Percentiles rank a stretch among this genome's conserved stretches.
phyloP scores from a whole-genome alignment of 2,888 invertebrate genomes.

The Amiota communis region DNA sequence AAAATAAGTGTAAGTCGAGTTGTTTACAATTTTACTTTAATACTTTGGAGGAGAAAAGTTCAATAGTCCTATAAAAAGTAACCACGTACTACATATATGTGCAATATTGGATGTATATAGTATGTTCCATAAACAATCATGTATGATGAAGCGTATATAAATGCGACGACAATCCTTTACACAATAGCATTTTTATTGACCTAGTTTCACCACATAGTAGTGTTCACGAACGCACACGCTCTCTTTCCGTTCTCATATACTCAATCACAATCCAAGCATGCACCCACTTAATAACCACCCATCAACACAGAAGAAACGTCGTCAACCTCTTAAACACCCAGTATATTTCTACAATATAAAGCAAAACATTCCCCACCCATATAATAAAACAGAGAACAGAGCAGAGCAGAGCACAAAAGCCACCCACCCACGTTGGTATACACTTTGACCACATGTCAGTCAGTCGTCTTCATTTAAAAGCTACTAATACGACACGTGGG shows the following conservation, averaged over 20 bases:
- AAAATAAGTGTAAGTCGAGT: too few species aligned
- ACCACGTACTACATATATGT: too few species aligned
- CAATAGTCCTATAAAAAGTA: not conserved
- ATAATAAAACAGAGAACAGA: too few species aligned
- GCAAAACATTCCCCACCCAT: too few species aligned
- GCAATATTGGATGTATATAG: not conserved
- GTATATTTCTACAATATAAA: too few species aligned
- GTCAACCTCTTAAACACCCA: too few species aligned
- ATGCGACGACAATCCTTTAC: slow-evolving; percentile 51
- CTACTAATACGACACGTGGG: slow-evolving; percentile 62
- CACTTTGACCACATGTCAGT: slow-evolving; percentile 35
- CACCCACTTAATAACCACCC: slow-evolving; percentile 7
- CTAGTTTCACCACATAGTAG: slow-evolving; percentile 47
- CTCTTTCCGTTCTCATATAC: not conserved
- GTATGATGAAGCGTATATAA: not conserved
- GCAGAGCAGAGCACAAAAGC: not conserved
- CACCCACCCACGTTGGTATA: not conserved
- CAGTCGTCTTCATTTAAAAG: slow-evolving; percentile 43
- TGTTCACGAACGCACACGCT: slow-evolving; percentile 2
- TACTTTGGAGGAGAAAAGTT: too few species aligned
- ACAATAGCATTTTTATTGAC: slow-evolving; percentile 59
- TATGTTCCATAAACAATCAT: not conserved
- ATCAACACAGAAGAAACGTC: not conserved
- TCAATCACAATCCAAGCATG: not conserved
- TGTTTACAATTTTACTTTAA: too few species aligned